Evolutionary conservation across 2,797 vertebrate genomes (phyloP), one percentile per base, ranked within the genome.

Genomic region (Betta splendens): DNA sequence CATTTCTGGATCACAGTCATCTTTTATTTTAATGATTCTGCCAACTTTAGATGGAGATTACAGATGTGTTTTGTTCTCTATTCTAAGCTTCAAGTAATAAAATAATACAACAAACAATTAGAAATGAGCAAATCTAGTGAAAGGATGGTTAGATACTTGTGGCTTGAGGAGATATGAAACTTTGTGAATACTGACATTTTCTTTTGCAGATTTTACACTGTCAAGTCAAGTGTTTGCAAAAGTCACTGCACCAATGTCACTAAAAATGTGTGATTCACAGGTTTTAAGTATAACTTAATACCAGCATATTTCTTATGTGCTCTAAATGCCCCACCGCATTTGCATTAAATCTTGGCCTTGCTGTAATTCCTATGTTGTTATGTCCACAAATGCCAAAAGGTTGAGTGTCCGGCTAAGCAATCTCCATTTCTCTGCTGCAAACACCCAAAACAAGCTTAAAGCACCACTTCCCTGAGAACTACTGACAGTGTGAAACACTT

Each of bases 381-480:
- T n/a, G n/a, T n/a, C n/a, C n/a, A n/a, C n/a, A n/a, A n/a, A n/a
- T n/a, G n/a, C n/a, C n/a, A n/a, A n/a, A n/a, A n/a, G n/a, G n/a
- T 47, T 31, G n/a, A n/a, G n/a, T n/a, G n/a, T n/a, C n/a, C n/a
- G n/a, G 47, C 17, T 32, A 3, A 18, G 20, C 46, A 16, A 17
- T 32, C n/a, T 49, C 49, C 61, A 53, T 71, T 36, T 35, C 23
- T 51, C 10, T 23, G n/a, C 62, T 49, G 53, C 51, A 47, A 23
- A 22, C 59, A 57, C 66, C 44, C 50, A 69, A 53, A 44, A 75
- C 72, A 64, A 15, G 52, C 45, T 59, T 54, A 33, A 58, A 62
- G 69, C 61, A 35, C 43, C 67, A 68, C 64, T 67, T 51, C 61
- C 3, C 36, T 36, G 33, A 59, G 64, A 56, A 18, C 50, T 21